Base-by-base conservation (phyloP, 1,140 invertebrate species). In the Platyscapa corneri region DNA sequence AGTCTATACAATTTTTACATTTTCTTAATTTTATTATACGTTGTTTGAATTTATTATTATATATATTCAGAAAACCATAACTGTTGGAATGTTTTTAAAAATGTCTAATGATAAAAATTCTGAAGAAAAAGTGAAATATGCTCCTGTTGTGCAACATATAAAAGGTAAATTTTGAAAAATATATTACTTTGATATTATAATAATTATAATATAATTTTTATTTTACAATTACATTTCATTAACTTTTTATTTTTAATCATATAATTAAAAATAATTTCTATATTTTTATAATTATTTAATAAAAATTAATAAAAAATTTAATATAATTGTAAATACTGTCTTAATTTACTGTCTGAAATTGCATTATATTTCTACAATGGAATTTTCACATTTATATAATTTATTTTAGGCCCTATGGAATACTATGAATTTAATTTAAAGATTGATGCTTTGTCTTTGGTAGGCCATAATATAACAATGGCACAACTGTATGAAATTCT, bases 401-500 rank as follows among this genome's bases (percentile, higher is more conserved):
- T 86, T 91, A 85, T 92, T 92, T 84, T 90, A 95, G 94, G 88
- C 88, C 87, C 89, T 83, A 93, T 91, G 85, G 87, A 91, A 91
- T 88, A 90, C 85, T 88, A 92, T 7, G 94, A 94, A 87, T 95
- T 96, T 87, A 94, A 95, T 18, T 88, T 97, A 37, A 93, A 95
- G 88, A 92, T 97, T 70, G 96, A 97, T 91, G 94, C 95, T 12
- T 10, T 97, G 87, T 95, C 96, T 3, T 94, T 97, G 87, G 95
- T 97, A 0, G 94, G 95, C 86, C 92, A 91, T 65, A 46, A 94
- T 87, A 95, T 95, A 18, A 95, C 94, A 89, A 89, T 95, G 32
- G 42, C 93, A 84, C 94, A 95, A 32, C 89, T 97, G 0, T 96
- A 97, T 89, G 95, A 95, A 87, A 95, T 96, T 85, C 92, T 97